Evolutionary conservation across 2,113 vertebrate genomes (phyloP).

Genomic region (Corythornis cristatus): DNA sequence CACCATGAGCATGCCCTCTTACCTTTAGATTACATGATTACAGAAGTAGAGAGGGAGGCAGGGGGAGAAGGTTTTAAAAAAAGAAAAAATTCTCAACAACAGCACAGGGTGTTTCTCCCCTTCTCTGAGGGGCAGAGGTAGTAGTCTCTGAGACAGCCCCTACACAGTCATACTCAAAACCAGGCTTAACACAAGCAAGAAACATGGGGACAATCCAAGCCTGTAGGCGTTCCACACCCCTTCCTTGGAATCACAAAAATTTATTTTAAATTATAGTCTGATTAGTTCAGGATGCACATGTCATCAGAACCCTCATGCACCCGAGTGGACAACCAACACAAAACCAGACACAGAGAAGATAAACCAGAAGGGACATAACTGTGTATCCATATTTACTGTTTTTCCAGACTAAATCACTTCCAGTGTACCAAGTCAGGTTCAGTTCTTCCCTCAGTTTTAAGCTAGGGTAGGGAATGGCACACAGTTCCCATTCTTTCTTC

Average conservation of each 20-base stretch:
- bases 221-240: neutral
- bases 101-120: neutral
- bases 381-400: neutral
- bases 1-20: neutral
- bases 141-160: neutral
- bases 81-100: neutral
- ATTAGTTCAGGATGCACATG: neutral
- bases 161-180: neutral
- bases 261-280: neutral
- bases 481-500: neutral
- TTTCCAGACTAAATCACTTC: neutral
- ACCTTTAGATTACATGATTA: neutral
- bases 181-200: neutral
- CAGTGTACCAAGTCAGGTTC: neutral
- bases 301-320: neutral
- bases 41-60: neutral
- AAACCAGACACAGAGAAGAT: neutral
- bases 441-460: neutral
- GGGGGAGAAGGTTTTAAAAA: neutral
- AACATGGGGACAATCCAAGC: neutral
- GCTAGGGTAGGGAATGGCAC: neutral
- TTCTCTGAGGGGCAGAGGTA: neutral
- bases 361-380: neutral
- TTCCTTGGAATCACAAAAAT: neutral
- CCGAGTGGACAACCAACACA: neutral